Conservation (phyloP, 2,888 invertebrate species). For the Phaonia tiefii region DNA sequence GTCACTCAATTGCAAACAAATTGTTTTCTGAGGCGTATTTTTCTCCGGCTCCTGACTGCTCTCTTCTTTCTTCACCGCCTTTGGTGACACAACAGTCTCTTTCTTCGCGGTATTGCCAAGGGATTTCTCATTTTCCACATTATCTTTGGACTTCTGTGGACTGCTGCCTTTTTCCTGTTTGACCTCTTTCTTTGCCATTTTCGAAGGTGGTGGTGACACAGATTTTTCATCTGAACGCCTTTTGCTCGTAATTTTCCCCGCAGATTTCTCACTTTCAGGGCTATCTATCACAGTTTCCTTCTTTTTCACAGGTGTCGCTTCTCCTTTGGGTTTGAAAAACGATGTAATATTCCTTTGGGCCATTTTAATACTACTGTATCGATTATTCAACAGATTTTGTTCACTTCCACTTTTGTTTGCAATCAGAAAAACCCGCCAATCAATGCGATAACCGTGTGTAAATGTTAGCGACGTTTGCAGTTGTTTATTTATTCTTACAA, state of each 20-base stretch:
- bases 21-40: constrained; percentile 5
- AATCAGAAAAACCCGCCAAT: constrained; percentile 29
- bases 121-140: not conserved
- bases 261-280: not conserved
- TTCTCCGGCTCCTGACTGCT: not conserved
- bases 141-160: no score
- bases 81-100: not conserved
- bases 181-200: constrained; percentile 1
- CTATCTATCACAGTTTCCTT: not conserved
- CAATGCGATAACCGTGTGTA: not conserved
- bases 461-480: constrained; percentile 1
- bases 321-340: constrained; percentile 50
- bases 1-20: constrained; percentile 40
- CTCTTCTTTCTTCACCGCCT: constrained; percentile 1
- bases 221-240: not conserved
- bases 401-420: constrained; percentile 3
- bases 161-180: not conserved
- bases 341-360: constrained; percentile 50
- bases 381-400: constrained; percentile 8
- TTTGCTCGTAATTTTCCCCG: not conserved
- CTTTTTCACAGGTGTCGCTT: constrained; percentile 11
- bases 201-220: not conserved
- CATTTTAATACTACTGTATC: not conserved
- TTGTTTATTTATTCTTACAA: constrained; percentile 1
- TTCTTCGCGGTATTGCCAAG: not conserved